Evolutionary conservation across 2,113 vertebrate species (phyloP).

Genomic region (Toxotes chatareus): DNA sequence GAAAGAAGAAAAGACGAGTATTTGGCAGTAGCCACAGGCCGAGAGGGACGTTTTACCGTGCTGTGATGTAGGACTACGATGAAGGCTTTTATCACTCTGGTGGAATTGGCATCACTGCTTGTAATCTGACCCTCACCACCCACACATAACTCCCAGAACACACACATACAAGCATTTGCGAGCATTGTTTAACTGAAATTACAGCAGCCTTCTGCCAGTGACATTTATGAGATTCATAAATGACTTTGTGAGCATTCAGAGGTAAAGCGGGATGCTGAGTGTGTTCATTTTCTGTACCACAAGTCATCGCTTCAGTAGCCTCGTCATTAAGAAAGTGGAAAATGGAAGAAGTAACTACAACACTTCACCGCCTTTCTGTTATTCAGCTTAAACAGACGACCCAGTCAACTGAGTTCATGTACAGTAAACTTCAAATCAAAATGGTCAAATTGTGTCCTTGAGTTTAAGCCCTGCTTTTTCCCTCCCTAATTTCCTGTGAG

Average conservation of each 20-base stretch:
- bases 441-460: constrained; percentile 22
- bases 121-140: constrained; percentile 50
- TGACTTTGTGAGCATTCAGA: constrained; percentile 39
- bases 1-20: constrained; percentile 39
- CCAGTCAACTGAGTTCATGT: constrained; percentile 5
- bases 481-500: constrained; percentile 76
- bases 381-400: constrained; percentile 20
- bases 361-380: constrained; percentile 20
- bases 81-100: constrained; percentile 60
- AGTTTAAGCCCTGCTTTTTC: constrained; percentile 35
- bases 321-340: constrained; percentile 21
- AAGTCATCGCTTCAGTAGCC: constrained; percentile 37
- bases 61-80: constrained; percentile 35
- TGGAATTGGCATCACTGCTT: constrained; percentile 30
- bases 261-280: constrained; percentile 23
- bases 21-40: constrained; percentile 48
- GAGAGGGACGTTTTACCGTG: constrained; percentile 52
- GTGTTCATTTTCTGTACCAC: constrained; percentile 41
- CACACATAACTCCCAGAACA: constrained; percentile 39
- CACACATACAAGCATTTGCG: constrained; percentile 35
- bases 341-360: constrained; percentile 8
- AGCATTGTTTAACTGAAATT: constrained; percentile 33
- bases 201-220: constrained; percentile 28
- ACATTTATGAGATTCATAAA: constrained; percentile 55
- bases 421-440: constrained; percentile 26